A percentile compares a stretch with the other conserved stretches of the same genome.
Evolutionary conservation across 2,888 invertebrate species (phyloP).

Genomic region (Strigamia crassipes): DNA sequence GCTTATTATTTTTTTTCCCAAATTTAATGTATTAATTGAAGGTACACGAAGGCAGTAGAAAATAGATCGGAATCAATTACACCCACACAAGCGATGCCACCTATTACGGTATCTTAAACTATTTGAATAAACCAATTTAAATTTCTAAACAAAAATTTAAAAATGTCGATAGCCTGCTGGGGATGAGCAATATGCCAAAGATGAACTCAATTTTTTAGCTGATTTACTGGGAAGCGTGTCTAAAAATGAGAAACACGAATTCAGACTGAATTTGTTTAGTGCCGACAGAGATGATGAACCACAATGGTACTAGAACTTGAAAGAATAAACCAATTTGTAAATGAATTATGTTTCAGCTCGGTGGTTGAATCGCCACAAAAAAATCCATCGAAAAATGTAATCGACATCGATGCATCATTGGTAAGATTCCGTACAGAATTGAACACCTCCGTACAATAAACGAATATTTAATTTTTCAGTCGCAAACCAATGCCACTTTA

Average conservation of each 20-base stretch:
- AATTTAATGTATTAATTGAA: neutral
- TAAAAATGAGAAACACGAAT: conserved; percentile 17
- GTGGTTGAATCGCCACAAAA: neutral
- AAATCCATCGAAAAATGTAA: neutral
- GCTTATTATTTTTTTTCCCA: no score
- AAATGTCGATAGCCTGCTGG: neutral
- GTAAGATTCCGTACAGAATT: no score
- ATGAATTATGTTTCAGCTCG: neutral
- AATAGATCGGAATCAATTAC: neutral
- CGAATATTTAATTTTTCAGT: neutral
- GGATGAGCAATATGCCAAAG: conserved; percentile 42
- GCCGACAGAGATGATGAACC: conserved; percentile 13
- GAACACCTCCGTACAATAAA: no score
- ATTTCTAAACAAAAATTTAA: no score
- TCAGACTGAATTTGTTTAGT: conserved; percentile 25
- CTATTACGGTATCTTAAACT: neutral
- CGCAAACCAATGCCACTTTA: neutral
- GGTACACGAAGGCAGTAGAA: neutral
- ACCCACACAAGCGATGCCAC: neutral
- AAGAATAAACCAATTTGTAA: neutral
- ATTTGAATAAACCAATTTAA: no score
- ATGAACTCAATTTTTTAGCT: conserved; percentile 49
- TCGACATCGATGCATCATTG: neutral
- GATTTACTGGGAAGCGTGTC: conserved; percentile 43
- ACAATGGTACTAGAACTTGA: no score